These are phyloP conservation scores for Myiotriccus ornatus DNA, from an alignment of 2,797 vertebrate genomes.

Conservation along the genomic window DNA sequence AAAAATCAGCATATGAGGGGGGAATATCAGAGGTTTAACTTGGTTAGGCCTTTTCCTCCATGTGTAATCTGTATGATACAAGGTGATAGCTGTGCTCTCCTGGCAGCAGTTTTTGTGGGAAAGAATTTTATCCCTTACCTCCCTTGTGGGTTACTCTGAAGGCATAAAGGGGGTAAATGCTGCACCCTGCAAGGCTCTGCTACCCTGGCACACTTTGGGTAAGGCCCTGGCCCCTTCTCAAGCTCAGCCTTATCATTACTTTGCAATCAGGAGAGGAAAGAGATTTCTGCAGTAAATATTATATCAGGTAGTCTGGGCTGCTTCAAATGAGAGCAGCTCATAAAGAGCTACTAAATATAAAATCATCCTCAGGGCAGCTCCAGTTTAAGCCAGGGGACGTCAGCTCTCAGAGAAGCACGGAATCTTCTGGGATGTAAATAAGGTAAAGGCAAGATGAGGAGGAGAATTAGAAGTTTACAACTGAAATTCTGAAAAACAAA, in stretches of 20 bases:
- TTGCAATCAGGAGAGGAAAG: neutral
- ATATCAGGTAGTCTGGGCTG: neutral
- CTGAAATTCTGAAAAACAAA: neutral
- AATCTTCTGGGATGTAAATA: neutral
- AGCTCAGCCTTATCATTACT: neutral
- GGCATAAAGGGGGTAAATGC: neutral
- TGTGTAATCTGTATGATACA: neutral
- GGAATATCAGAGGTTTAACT: neutral
- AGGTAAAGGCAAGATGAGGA: neutral
- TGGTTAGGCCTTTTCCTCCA: neutral
- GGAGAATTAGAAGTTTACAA: neutral
- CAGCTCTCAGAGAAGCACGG: neutral
- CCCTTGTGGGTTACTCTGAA: neutral
- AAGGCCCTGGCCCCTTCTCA: neutral
- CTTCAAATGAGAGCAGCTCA: conserved; percentile 32
- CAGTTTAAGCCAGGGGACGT: conserved; percentile 39
- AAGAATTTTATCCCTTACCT: neutral
- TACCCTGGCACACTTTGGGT: neutral
- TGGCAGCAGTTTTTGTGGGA: neutral
- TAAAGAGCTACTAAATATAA: conserved; percentile 61
- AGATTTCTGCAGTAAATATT: conserved; percentile 12
- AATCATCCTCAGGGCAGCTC: conserved; percentile 40
- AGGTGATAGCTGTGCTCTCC: neutral
- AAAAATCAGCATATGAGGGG: neutral
- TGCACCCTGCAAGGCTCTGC: neutral